Base-by-base conservation (phyloP, 2,113 vertebrate genomes). In the Stigmatopora nigra region DNA sequence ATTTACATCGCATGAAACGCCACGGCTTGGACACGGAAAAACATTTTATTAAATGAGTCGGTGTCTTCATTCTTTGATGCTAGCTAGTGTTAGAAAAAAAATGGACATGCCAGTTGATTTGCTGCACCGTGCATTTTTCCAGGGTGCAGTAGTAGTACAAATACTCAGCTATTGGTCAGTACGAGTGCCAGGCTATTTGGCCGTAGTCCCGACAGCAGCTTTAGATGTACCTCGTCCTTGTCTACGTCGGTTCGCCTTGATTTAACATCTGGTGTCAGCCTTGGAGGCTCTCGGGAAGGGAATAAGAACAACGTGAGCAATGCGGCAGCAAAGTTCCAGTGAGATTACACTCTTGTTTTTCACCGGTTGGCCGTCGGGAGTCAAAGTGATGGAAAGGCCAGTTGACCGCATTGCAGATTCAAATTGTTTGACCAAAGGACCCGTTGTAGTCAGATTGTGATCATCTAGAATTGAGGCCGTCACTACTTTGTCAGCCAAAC, bases 291-390 rank as follows among this genome's bases (percentile, higher is more conserved):
- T 4, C 15, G 56, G 56, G 13, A n/a, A 61, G 58, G 7, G 58
- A 44, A 55, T 55, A 22, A 55, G 53, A 25, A 55, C 36, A 61
- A 44, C n/a, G 58, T 61, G 58, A 61, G 38, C 58, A 59, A 41
- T 38, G 35, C 22, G 22, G 20, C 22, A 55, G 17, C 35, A 19
- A 59, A 59, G 35, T 59, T 38, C 57, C 35, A 61, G 11, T 9
- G 58, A 61, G 58, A 31, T 31, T 15, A 25, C 53, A 7, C 58
- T 45, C n/a, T 19, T 61, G 11, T 61, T 61, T 31, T 61, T 61
- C 38, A 13, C 58, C 44, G n/a, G n/a, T 3, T 44, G 58, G 58
- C 58, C 38, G 20, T 44, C 38, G 10, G 12, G 58, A 61, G 13
- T 20, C 36, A 44, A 41, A 61, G 38, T 19, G n/a, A 59, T 41